Evolutionary conservation across 2,113 vertebrate species (phyloP).

Genomic region (Prunella fulvescens): DNA sequence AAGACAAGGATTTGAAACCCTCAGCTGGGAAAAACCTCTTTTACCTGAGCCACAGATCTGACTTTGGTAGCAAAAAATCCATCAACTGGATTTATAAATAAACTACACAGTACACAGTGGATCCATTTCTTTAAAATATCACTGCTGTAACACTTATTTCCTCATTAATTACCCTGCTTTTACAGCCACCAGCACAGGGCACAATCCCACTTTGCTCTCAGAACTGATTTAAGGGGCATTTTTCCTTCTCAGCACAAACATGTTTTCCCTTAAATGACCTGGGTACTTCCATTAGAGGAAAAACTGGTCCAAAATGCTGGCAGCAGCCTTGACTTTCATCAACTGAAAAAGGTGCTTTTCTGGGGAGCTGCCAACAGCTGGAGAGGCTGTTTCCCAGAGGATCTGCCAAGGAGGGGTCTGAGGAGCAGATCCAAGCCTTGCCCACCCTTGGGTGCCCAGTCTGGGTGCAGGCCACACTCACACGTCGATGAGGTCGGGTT

Average conservation of each 20-base stretch:
- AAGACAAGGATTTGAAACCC: not conserved
- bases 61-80: not conserved
- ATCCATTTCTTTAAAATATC: not conserved
- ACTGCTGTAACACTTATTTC: not conserved
- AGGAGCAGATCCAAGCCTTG: not conserved
- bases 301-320: not conserved
- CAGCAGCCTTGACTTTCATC: not conserved
- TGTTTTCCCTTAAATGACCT: not conserved
- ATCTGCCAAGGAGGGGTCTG: not conserved
- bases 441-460: fast-evolving
- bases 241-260: not conserved
- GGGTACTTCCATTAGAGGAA: not conserved
- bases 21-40: not conserved
- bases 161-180: not conserved
- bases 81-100: not conserved
- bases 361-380: not conserved
- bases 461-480: conserved; percentile 72
- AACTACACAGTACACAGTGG: not conserved
- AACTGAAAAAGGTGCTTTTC: not conserved
- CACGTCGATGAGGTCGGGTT: conserved; percentile 97
- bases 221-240: not conserved
- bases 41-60: not conserved
- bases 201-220: not conserved
- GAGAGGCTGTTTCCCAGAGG: not conserved
- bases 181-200: not conserved